These are phyloP conservation scores for Gymnocypris eckloni DNA, from an alignment of 2,797 vertebrate species.

Conservation along the genomic window DNA sequence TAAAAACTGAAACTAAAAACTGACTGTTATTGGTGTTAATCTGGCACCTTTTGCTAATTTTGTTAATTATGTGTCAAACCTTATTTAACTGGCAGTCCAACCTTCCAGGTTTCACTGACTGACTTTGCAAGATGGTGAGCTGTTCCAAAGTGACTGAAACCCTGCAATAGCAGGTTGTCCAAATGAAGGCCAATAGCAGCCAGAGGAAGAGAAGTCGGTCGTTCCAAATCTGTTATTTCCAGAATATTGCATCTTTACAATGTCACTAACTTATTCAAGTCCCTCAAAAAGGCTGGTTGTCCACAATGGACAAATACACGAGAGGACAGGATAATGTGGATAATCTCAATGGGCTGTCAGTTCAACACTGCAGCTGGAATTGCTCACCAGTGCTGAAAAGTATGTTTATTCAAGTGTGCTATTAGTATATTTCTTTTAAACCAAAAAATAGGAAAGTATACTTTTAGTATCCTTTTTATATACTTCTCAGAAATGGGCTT, in stretches of 20 bases:
- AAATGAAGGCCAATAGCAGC: background rate
- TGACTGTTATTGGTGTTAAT: too few relatives aligned
- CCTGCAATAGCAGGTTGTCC: too few relatives aligned
- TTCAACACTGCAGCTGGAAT: background rate
- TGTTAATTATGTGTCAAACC: background rate
- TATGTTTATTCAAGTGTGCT: too few relatives aligned
- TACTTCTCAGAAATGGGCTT: too few relatives aligned
- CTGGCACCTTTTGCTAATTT: background rate
- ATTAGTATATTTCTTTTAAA: too few relatives aligned
- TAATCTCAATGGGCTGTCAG: background rate
- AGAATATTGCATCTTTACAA: background rate
- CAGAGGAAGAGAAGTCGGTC: background rate
- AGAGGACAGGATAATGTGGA: background rate
- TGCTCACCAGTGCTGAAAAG: background rate
- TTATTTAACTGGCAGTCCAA: background rate
- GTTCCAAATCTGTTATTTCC: background rate
- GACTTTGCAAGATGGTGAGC: too few relatives aligned
- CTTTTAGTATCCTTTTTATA: too few relatives aligned
- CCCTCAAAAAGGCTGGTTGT: background rate
- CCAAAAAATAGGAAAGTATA: too few relatives aligned
- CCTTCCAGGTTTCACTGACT: background rate
- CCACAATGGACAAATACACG: background rate
- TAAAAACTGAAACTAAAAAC: too few relatives aligned
- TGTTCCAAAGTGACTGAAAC: background rate
- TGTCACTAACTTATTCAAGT: background rate